Conservation (phyloP, 2,888 invertebrate species). For the Lucinisca nassula region DNA sequence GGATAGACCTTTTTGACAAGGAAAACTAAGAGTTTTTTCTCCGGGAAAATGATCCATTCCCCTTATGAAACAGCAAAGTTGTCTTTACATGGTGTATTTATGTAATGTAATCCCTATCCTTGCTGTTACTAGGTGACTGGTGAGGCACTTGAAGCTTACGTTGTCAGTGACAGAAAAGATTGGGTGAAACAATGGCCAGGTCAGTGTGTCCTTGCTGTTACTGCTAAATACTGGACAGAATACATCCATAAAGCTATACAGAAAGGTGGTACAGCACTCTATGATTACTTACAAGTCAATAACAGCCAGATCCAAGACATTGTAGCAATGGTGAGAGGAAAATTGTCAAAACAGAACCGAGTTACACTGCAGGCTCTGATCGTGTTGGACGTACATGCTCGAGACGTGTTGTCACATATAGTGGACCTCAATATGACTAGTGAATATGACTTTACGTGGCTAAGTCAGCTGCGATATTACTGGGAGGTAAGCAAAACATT, state of each 20-base stretch:
- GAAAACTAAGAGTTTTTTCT: too few species aligned
- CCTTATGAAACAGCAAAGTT: too few species aligned
- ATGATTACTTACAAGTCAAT: constrained; percentile 92
- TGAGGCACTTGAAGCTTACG: constrained; percentile 93
- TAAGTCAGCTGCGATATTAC: constrained; percentile 88
- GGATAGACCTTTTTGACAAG: too few species aligned
- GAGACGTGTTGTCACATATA: constrained; percentile 87
- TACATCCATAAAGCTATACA: constrained; percentile 86
- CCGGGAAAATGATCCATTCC: too few species aligned
- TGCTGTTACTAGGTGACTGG: constrained; percentile 88
- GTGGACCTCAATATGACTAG: constrained; percentile 82
- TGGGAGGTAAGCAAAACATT: constrained; percentile 89
- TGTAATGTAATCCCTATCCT: too few species aligned
- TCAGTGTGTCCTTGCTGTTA: constrained; percentile 88
- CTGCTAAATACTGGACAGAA: constrained; percentile 87
- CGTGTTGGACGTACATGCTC: constrained; percentile 93
- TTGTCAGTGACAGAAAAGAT: constrained; percentile 88
- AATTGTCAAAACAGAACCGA: constrained; percentile 88
- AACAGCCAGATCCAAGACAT: constrained; percentile 94
- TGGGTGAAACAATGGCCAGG: constrained; percentile 89
- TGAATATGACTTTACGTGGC: constrained; percentile 88
- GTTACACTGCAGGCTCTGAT: constrained; percentile 88
- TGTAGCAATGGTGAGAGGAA: constrained; percentile 92
- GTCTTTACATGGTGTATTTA: too few species aligned
- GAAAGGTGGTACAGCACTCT: constrained; percentile 88